Evolutionary conservation across 2,797 vertebrate species (phyloP).

Genomic region (Valencia hispanica): DNA sequence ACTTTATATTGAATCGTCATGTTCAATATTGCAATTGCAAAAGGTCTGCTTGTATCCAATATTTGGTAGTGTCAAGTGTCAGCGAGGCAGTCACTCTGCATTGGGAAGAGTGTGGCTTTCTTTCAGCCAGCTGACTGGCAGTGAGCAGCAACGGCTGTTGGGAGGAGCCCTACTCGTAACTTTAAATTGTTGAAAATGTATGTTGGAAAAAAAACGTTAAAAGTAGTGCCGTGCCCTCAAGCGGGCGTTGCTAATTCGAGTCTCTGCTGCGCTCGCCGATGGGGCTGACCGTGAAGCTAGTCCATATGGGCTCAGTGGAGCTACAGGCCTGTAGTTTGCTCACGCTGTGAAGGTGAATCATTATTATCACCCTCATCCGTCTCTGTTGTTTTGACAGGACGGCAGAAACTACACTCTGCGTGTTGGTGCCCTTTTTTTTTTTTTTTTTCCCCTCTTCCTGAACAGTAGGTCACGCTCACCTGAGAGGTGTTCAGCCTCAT

Average conservation of each 20-base stretch:
- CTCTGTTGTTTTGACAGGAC: conserved; percentile 2
- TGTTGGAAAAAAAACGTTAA: too few species aligned
- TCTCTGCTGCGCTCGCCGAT: too few species aligned
- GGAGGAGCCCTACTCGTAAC: neutral
- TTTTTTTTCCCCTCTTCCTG: neutral
- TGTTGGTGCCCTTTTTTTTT: neutral
- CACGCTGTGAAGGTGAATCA: conserved; percentile 1
- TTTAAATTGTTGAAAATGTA: neutral
- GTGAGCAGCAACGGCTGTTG: neutral
- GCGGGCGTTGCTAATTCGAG: too few species aligned
- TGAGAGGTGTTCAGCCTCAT: neutral
- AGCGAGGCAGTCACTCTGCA: too few species aligned
- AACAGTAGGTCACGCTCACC: neutral
- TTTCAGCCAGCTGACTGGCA: neutral
- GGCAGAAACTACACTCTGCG: neutral
- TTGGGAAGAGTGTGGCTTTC: neutral
- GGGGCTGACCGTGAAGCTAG: too few species aligned
- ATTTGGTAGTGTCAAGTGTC: too few species aligned
- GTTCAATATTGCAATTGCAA: too few species aligned
- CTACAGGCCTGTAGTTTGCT: neutral
- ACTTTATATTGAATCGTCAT: too few species aligned
- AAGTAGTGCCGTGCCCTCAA: too few species aligned
- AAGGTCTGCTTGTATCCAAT: too few species aligned
- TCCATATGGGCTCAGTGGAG: too few species aligned
- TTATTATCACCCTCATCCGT: neutral